phyloP scores from a whole-genome alignment of 1,140 invertebrate genomes.

The Drosophila micromelanica region DNA sequence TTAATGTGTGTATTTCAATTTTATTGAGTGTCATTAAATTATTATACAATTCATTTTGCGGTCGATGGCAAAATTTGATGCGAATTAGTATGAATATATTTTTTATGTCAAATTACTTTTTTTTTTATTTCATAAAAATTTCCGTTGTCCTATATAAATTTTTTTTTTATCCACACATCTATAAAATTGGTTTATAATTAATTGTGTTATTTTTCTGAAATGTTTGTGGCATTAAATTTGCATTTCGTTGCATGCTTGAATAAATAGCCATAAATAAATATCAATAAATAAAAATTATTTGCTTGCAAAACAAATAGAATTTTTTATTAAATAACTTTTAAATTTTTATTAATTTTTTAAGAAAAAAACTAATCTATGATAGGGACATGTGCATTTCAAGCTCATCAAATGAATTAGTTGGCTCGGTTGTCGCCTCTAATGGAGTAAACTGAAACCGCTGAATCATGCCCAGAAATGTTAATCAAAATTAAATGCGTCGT shows the following conservation, averaged over 20 bases:
- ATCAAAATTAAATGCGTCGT: slow-evolving; percentile 61
- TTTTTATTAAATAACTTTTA: not conserved
- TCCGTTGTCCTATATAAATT: not conserved
- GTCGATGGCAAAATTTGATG: slow-evolving; percentile 27
- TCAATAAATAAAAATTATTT: not conserved
- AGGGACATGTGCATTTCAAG: too few species aligned
- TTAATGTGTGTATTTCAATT: slow-evolving; percentile 31
- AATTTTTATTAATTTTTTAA: not conserved
- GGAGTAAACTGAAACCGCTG: slow-evolving; percentile 30
- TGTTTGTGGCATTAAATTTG: slow-evolving; percentile 10
- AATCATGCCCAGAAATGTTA: slow-evolving; percentile 53
- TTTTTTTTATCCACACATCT: not conserved
- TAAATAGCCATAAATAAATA: not conserved
- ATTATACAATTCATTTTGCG: slow-evolving; percentile 60
- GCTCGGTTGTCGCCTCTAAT: not conserved
- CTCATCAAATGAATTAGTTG: not conserved
- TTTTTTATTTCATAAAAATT: slow-evolving; percentile 2
- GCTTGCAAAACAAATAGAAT: not conserved
- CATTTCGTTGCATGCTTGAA: not conserved
- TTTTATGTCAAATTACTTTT: slow-evolving; percentile 5
- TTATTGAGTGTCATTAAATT: slow-evolving; percentile 65
- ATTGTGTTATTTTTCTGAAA: slow-evolving; percentile 23
- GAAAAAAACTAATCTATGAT: too few species aligned
- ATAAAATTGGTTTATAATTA: not conserved
- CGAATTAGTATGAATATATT: slow-evolving; percentile 7